Percentiles rank a stretch among this genome's conserved stretches.
These are phyloP conservation scores for Agrilus planipennis DNA, from an alignment of 1,140 invertebrate genomes.

Conservation along the genomic window DNA sequence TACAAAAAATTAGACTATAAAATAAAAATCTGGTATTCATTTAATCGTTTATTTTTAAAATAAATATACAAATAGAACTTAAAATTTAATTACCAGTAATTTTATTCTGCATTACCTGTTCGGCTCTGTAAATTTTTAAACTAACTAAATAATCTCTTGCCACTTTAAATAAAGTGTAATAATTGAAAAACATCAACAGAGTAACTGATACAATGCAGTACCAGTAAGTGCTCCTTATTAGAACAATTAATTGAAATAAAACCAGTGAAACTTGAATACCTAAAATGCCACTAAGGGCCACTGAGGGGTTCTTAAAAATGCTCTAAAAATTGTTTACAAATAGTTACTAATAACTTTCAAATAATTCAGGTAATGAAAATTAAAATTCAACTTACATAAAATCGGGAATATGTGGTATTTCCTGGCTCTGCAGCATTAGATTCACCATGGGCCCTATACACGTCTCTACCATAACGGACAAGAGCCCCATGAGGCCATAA, in stretches of 20 bases:
- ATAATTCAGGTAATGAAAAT: constrained; percentile 6
- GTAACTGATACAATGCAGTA: constrained; percentile 79
- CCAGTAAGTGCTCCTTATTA: constrained; percentile 67
- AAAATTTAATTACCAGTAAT: constrained; percentile 8
- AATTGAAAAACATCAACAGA: constrained; percentile 78
- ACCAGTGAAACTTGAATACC: constrained; percentile 62
- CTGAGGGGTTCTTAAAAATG: constrained; percentile 78
- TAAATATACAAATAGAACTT: background rate
- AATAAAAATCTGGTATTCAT: too few relatives aligned
- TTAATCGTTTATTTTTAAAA: background rate
- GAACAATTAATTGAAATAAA: constrained; percentile 59
- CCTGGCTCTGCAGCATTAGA: constrained; percentile 65
- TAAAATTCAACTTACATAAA: constrained; percentile 59
- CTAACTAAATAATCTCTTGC: constrained; percentile 75
- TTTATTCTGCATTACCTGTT: constrained; percentile 50
- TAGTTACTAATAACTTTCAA: constrained; percentile 9
- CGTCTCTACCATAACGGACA: constrained; percentile 64
- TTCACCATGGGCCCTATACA: constrained; percentile 70
- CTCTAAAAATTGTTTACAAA: constrained; percentile 48
- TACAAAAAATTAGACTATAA: too few relatives aligned
- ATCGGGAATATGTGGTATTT: constrained; percentile 65
- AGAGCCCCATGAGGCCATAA: constrained; percentile 69
- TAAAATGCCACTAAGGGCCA: constrained; percentile 61
- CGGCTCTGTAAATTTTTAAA: constrained; percentile 66
- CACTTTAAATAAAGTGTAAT: constrained; percentile 83